These are phyloP conservation scores for Drosophila bocqueti DNA, from an alignment of 1,140 invertebrate species.

Conservation along the genomic window DNA sequence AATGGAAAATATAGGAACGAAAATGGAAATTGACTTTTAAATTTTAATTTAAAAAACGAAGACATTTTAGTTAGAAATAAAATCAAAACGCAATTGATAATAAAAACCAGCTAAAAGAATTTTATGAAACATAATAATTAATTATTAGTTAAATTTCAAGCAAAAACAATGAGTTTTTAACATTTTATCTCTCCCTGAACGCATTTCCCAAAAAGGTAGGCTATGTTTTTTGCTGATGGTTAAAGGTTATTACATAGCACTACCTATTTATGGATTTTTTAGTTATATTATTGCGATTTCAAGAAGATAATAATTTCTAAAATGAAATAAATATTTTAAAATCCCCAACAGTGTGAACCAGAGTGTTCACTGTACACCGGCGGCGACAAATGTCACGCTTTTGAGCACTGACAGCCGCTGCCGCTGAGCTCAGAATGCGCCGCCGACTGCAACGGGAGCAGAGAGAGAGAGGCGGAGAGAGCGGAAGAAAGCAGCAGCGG, in stretches of 20 bases:
- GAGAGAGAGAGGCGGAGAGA: constrained; percentile 1
- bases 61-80: background rate
- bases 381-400: constrained; percentile 64
- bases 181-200: too few species aligned
- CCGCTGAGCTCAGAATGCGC: constrained; percentile 58
- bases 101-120: too few species aligned
- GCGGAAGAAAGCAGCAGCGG: constrained; percentile 12
- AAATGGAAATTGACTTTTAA: background rate
- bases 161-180: too few species aligned
- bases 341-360: background rate
- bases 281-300: rapidly evolving
- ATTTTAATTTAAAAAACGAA: background rate
- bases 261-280: too few species aligned
- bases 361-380: constrained; percentile 24
- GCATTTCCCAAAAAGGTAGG: background rate
- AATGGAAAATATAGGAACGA: background rate
- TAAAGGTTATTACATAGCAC: too few species aligned
- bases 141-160: too few species aligned
- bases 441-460: constrained; percentile 54
- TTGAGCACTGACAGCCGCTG: constrained; percentile 52
- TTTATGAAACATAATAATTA: too few species aligned
- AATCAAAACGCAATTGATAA: too few species aligned
- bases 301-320: background rate
- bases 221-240: too few species aligned
- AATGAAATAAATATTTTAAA: too few species aligned